Evolutionary conservation across 2,113 vertebrate species (phyloP), one percentile per base, ranked within the genome.

Genomic region (Phylloscopus whistleri): DNA sequence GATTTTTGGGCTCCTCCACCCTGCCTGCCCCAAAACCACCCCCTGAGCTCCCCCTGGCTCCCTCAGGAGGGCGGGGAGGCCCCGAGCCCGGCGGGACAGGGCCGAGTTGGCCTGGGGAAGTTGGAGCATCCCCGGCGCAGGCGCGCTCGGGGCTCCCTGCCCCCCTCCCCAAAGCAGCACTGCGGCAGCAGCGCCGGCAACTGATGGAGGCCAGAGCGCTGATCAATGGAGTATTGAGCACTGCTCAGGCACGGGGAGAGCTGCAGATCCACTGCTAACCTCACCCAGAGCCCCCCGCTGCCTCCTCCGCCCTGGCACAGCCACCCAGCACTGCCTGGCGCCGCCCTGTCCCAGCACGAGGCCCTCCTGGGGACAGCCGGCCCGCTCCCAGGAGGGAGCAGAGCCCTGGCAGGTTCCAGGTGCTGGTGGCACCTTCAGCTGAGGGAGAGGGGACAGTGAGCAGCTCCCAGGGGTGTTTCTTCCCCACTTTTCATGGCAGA

Each of bases 201-300:
- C 93, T 77, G 94, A 97, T 96, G 92, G 43, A 97, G 97, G 96
- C 95, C 26, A 46, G 67, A 94, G 93, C 43, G 33, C 88, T 94
- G 96, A 98, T 98, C 98, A 93, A 98, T 98, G 90, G 35, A 7
- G 37, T 97, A 98, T 98, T 91, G 98, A 98, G 95, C 97, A 96
- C 97, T 97, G 83, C 92, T 97, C 98, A 97, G 98, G 97, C 95
- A 97, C 41, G 92, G 41, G 89, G 97, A 97, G 80, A 98, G 97
- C 92, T 98, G 98, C 94, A 53, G 97, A 98, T 98, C 98, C 98
- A 97, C 97, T 94, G 94, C 93, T 96, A 97, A 97, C 92, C 95
- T 90, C 93, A 53, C 0, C 77, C 7, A 1, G 84, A 56, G 78
- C 91, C 94, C 79, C 10, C 0, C 41, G 92, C 79, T 43, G 8